These are phyloP conservation scores for Acanthoscelides obtectus DNA, from an alignment of 2,888 invertebrate genomes.

Conservation along the genomic window DNA sequence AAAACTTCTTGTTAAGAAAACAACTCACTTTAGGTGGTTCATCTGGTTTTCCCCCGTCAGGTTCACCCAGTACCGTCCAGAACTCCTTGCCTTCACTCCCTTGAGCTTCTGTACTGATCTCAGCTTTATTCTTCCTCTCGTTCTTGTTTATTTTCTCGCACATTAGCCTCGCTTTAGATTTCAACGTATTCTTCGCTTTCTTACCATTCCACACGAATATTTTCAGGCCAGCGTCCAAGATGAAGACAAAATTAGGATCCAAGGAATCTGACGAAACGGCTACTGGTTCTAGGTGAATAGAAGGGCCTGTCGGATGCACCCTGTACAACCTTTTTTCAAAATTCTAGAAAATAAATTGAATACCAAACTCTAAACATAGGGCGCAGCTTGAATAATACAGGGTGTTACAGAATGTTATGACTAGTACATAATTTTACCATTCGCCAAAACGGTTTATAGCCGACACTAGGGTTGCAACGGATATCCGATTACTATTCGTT, in stretches of 20 bases:
- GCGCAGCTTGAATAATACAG: too few species aligned
- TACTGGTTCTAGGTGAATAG: conserved; percentile 87
- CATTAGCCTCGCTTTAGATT: conserved; percentile 84
- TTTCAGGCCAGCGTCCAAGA: conserved; percentile 80
- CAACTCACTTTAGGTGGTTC: conserved; percentile 46
- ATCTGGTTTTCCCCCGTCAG: conserved; percentile 51
- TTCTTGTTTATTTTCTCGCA: conserved; percentile 99
- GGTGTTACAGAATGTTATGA: too few species aligned
- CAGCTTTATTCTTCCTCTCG: conserved; percentile 92
- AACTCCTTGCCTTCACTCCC: conserved; percentile 81
- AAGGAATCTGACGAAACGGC: conserved; percentile 65
- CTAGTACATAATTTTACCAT: too few species aligned
- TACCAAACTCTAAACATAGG: too few species aligned
- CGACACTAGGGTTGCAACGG: too few species aligned
- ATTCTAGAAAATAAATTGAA: conserved; percentile 55
- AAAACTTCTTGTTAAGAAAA: too few species aligned
- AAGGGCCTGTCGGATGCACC: conserved; percentile 81
- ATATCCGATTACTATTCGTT: too few species aligned
- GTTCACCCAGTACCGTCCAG: conserved; percentile 68
- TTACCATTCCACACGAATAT: conserved; percentile 92
- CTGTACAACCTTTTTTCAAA: conserved; percentile 82
- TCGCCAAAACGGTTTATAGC: too few species aligned
- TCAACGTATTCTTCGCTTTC: conserved; percentile 80
- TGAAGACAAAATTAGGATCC: conserved; percentile 88
- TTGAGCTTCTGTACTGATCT: conserved; percentile 78